Base-by-base conservation (phyloP, 2,888 invertebrate species). In the Aethes cnicana region DNA sequence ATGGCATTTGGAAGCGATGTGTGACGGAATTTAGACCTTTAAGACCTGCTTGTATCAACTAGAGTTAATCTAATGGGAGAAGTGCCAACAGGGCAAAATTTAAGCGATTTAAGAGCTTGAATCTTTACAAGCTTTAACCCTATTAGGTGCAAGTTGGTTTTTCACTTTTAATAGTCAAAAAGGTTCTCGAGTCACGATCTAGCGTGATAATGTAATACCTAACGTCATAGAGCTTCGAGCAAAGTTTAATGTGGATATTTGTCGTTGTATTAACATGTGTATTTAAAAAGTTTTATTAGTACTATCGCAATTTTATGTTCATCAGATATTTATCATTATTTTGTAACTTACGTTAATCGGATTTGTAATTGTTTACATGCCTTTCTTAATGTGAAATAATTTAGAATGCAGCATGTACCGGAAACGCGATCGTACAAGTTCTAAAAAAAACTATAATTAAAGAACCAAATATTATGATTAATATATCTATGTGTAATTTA, bases 381-480 rank as follows among this genome's bases (percentile, higher is more conserved):
- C 42, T 49, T 49, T 47, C 9, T 48, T 42, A 37, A 37, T 21
- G 4, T 37, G 4, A 16, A 32, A 3, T 26, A 2, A 4, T 16
- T 8, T 17, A 17, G 32, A 9, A 33, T 72, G 55, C 76, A 81
- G 80, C n/a, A 69, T 66, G 5, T 39, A 55, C 67, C 64, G 65
- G 64, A 71, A 70, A 74, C 72, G 62, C 69, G 67, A 50, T 57
- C 39, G 26, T 54, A 55, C 56, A 56, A 54, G 46, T 56, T 58
- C 37, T 48, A 66, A 69, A 50, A 53, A 59, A 59, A 58, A 47
- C 64, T 76, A 74, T 74, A 66, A 72, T 74, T 81, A 81, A 84
- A 81, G 84, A 86, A 89, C 89, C 88, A 88, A 89, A 89, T 88
- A 87, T 81, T 86, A 87, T 79, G 76, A 82, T 77, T 81, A 77